Percentiles rank a stretch among this genome's conserved stretches.
Evolutionary conservation across 2,113 vertebrate genomes (phyloP).

Genomic region (Clinocottus analis): DNA sequence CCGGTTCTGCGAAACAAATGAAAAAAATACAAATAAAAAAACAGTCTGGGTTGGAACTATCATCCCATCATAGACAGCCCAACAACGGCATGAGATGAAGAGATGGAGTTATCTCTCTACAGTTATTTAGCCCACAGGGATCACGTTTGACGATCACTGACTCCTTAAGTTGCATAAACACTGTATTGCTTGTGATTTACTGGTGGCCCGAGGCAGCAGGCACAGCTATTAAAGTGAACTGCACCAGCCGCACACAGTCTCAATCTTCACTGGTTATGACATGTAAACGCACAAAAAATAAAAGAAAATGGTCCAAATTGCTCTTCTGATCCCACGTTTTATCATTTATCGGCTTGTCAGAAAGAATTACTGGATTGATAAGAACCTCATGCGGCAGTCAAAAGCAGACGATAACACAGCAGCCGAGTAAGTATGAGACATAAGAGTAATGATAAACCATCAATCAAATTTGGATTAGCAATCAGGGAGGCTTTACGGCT

Average conservation of each 20-base stretch:
- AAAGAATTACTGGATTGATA: background rate
- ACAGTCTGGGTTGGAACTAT: background rate
- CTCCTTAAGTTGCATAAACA: background rate
- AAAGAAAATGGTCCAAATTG: background rate
- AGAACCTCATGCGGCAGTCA: background rate
- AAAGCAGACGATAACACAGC: background rate
- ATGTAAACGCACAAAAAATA: background rate
- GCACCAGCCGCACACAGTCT: background rate
- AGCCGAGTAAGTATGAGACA: background rate
- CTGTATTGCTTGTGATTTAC: background rate
- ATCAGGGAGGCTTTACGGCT: background rate
- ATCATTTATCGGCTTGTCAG: background rate
- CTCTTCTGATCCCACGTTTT: background rate
- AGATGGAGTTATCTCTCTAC: background rate
- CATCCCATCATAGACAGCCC: background rate
- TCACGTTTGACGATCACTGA: background rate
- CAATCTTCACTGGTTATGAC: background rate
- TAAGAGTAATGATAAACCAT: slow-evolving; percentile 11
- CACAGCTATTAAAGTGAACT: background rate
- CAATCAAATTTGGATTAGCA: slow-evolving; percentile 24
- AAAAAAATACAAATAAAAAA: background rate
- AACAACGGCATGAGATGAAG: background rate
- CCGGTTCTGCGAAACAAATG: background rate
- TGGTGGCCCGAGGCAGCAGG: background rate
- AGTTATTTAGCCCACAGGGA: background rate